Evolutionary conservation across 2,888 invertebrate species (phyloP), one percentile per base, ranked within the genome.

Genomic region (Suillia variegata): DNA sequence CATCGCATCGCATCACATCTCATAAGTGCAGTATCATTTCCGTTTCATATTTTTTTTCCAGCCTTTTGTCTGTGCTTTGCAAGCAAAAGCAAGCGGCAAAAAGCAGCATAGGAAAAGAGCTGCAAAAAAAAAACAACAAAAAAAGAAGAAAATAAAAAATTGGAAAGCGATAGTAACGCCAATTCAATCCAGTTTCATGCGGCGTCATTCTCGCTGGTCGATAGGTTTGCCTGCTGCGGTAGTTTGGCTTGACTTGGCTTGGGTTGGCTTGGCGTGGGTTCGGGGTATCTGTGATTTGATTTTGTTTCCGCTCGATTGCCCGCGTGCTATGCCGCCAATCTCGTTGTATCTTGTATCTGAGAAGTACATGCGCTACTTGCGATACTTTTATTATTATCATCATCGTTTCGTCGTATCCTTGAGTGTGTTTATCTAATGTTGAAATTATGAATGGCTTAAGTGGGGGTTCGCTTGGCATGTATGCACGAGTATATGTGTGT

Each of bases 1-100:
- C n/a, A n/a, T n/a, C n/a, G n/a, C n/a, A n/a, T n/a, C n/a, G n/a
- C n/a, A n/a, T n/a, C n/a, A 31, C 31, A 6, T 31, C 66, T 62
- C 73, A 70, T 65, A 73, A 72, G 73, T 72, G 72, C 72, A 72
- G 69, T 66, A 72, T 72, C 72, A 72, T 72, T 71, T 70, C 70
- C 72, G 70, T 71, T 71, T 71, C 73, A 73, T 71, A 71, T 73
- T 38, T 31, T 31, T 31, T n/a, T n/a, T n/a, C n/a, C n/a, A n/a
- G 26, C 26, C 26, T 26, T n/a, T n/a, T 10, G 26, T 26, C 10
- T 26, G 5, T 26, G 26, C 26, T 26, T 26, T 26, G 10, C 26
- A 26, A 26, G 5, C n/a, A 38, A 4, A 3, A 38, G 26, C 26
- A 10, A 5, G 26, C 26, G 26, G 26, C 26, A 26, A 26, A 26